Evolutionary conservation across 2,797 vertebrate genomes (phyloP), one percentile per base, ranked within the genome.

Genomic region (Fratercula arctica): DNA sequence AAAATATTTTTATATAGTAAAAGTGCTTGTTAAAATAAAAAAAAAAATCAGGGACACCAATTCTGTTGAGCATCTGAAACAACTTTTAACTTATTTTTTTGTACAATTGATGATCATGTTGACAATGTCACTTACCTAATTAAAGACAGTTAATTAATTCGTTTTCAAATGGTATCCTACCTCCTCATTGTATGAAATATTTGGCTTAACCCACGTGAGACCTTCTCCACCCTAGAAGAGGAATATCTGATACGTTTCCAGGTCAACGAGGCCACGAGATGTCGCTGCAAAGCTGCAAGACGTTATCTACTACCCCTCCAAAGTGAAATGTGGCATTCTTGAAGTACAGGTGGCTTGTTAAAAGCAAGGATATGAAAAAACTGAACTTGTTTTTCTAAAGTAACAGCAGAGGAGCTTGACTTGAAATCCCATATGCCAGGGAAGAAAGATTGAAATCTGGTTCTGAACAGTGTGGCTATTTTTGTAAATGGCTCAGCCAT

Each of bases 231-330:
- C 4, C 25, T 4, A 11, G 25, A 21, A 59, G 60, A 48, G 31
- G 26, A 45, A 61, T 6, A 16, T 6, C 68, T 15, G 28, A 8
- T 16, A 6, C 3, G 1, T 41, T 26, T 77, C 54, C 19, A 57
- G 57, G 68, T 26, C 51, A 48, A 5, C 9, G 11, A 78, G 11
- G 35, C 80, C 90, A 87, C 37, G 85, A 93, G 90, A 89, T 95
- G 83, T 96, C 92, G 78, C 89, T 91, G 88, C 89, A 37, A 90
- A 94, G 81, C 81, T 29, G 28, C 23, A 4, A 54, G 54, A 93
- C 51, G 43, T 64, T 60, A 51, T 18, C 69, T 10, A 14, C 68
- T 2, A 26, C 35, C 37, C 56, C 33, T 37, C 10, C 50, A 3
- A 45, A 61, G 59, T 5, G 16, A 31, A 56, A 33, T 0, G 37